A percentile compares a stretch with the other conserved stretches of the same genome.
phyloP scores from a whole-genome alignment of 2,888 invertebrate species.

The Parasteatoda lunata region DNA sequence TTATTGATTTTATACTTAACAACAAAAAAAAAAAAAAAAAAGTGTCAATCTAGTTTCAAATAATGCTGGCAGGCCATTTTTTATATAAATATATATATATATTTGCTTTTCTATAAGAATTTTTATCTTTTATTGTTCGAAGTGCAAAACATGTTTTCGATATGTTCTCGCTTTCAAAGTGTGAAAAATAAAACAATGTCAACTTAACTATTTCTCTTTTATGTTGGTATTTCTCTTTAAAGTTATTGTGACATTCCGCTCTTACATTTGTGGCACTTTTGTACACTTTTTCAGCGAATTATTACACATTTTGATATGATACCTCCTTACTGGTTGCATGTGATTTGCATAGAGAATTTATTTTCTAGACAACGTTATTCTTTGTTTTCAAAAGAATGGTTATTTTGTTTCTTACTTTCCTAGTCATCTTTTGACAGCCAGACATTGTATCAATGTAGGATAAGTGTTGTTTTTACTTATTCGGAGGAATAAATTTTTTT shows the following conservation, averaged over 20 bases:
- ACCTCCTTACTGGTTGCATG: neutral
- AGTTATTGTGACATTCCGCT: conserved; percentile 48
- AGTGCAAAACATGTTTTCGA: conserved; percentile 11
- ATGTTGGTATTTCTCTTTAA: conserved; percentile 29
- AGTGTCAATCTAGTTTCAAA: too few species aligned
- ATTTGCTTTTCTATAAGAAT: neutral
- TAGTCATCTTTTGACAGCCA: neutral
- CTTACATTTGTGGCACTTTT: conserved; percentile 23
- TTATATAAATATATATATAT: neutral
- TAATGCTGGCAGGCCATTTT: too few species aligned
- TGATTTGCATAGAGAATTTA: conserved; percentile 54
- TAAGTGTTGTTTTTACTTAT: too few species aligned
- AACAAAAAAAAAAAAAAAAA: too few species aligned
- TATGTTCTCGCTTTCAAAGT: conserved; percentile 3
- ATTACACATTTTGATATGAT: conserved; percentile 29
- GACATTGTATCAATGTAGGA: neutral
- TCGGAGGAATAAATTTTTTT: too few species aligned
- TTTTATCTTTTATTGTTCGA: conserved; percentile 8
- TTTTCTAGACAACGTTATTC: conserved; percentile 28
- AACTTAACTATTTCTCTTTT: conserved; percentile 31
- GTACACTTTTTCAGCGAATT: conserved; percentile 32
- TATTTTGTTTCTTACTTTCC: conserved; percentile 19
- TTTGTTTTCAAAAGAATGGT: conserved; percentile 32
- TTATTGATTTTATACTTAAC: too few species aligned
- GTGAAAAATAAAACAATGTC: conserved; percentile 8